These are phyloP conservation scores for Ceratina australensis DNA, from an alignment of 1,140 invertebrate species.

Conservation along the genomic window DNA sequence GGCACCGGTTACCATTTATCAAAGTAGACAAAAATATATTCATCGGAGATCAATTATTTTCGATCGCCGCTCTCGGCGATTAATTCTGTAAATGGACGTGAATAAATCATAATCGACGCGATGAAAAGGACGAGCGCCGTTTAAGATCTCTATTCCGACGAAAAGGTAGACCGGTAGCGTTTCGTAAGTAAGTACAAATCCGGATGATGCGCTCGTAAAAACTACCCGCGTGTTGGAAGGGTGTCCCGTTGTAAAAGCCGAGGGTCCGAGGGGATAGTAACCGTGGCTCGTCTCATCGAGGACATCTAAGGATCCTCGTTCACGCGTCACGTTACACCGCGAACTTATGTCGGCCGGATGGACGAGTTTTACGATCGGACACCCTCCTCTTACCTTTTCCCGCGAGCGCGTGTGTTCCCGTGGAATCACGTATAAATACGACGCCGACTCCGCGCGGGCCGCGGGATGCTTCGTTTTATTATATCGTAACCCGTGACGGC, in stretches of 20 bases:
- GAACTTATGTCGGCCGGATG: conserved; percentile 68
- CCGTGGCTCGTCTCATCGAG: conserved; percentile 11
- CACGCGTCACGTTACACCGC: conserved; percentile 63
- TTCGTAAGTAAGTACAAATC: conserved; percentile 75
- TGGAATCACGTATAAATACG: conserved; percentile 52
- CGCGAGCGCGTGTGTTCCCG: conserved; percentile 16
- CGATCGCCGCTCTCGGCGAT: too few relatives aligned
- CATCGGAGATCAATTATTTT: too few relatives aligned
- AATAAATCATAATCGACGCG: conserved; percentile 30
- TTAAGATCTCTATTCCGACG: conserved; percentile 21
- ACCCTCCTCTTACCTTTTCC: conserved; percentile 14
- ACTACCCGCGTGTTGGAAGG: conserved; percentile 39
- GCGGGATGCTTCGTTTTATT: conserved; percentile 66
- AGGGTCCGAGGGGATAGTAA: background rate
- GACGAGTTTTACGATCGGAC: conserved; percentile 68
- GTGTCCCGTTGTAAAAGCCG: conserved; percentile 44
- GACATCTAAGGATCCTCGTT: conserved; percentile 44
- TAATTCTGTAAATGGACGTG: background rate
- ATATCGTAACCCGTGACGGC: conserved; percentile 65
- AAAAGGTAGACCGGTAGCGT: conserved; percentile 52
- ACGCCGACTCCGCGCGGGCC: conserved; percentile 1
- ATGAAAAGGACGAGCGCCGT: conserved; percentile 17
- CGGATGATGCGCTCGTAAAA: conserved; percentile 73
- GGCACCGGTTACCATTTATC: too few relatives aligned
- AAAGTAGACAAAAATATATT: too few relatives aligned